These are phyloP conservation scores for Acanthornis magna DNA, from an alignment of 2,797 vertebrate genomes.

Conservation along the genomic window DNA sequence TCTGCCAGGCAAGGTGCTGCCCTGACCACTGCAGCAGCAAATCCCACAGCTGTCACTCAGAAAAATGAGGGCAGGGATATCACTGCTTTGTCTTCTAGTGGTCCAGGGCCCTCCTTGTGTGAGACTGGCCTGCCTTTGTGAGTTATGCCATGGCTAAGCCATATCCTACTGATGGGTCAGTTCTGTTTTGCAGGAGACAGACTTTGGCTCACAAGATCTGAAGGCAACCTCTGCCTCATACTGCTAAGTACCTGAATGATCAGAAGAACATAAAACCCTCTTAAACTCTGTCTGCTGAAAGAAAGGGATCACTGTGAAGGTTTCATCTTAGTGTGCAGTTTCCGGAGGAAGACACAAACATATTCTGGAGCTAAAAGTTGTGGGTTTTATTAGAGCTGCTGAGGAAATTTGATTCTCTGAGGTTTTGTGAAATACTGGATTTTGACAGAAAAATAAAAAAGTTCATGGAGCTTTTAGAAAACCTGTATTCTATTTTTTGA, in stretches of 20 bases:
- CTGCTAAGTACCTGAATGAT: neutral
- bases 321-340: neutral
- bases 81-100: neutral
- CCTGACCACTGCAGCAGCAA: neutral
- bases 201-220: neutral
- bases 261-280: neutral
- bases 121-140: neutral
- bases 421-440: neutral
- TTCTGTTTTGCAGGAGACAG: neutral
- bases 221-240: neutral
- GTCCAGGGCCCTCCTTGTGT: neutral
- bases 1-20: neutral
- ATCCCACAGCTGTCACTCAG: neutral
- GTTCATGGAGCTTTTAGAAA: neutral
- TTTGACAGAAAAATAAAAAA: neutral
- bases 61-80: neutral
- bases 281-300: neutral
- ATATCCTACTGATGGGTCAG: neutral
- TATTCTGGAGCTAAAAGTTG: neutral
- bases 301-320: neutral
- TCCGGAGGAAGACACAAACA: neutral
- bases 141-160: neutral
- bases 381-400: neutral
- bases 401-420: neutral
- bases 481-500: neutral